Conservation (phyloP, 2,797 vertebrate species). For the Gobionotothen gibberifrons region DNA sequence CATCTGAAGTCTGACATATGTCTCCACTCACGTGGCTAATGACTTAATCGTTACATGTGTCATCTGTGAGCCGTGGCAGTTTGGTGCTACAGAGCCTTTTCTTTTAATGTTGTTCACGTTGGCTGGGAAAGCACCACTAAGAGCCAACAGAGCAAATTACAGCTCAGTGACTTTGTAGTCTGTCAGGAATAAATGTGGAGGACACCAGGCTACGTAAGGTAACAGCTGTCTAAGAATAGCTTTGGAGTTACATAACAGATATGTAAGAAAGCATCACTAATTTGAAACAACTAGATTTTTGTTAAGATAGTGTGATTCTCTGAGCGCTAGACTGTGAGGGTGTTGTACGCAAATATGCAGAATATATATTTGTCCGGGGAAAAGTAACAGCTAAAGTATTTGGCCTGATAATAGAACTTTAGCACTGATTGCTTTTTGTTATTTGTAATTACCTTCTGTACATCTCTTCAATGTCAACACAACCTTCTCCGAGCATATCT, state of each 20-base stretch:
- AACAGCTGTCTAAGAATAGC: conserved; percentile 65
- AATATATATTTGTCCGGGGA: not conserved
- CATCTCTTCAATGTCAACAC: not conserved
- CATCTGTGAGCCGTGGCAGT: conserved; percentile 43
- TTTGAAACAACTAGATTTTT: conserved; percentile 37
- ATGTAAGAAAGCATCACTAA: conserved; percentile 58
- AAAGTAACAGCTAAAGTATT: not conserved
- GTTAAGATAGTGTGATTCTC: conserved; percentile 25
- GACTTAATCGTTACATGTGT: conserved; percentile 65
- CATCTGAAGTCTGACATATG: conserved; percentile 43
- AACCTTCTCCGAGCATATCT: not conserved
- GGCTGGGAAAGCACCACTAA: conserved; percentile 46
- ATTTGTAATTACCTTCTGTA: not conserved
- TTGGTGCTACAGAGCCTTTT: conserved; percentile 23
- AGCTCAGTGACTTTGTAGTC: conserved; percentile 37
- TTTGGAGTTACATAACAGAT: conserved; percentile 47
- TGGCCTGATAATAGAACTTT: not conserved
- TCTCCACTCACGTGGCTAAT: conserved; percentile 60
- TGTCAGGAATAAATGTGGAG: conserved; percentile 41
- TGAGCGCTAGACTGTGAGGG: not conserved
- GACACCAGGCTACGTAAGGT: conserved; percentile 39
- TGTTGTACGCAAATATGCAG: not conserved
- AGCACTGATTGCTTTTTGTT: not conserved
- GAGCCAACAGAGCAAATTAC: conserved; percentile 49
- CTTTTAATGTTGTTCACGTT: conserved; percentile 55